phyloP scores from a whole-genome alignment of 1,140 invertebrate species.

The Drosophila setifemur region DNA sequence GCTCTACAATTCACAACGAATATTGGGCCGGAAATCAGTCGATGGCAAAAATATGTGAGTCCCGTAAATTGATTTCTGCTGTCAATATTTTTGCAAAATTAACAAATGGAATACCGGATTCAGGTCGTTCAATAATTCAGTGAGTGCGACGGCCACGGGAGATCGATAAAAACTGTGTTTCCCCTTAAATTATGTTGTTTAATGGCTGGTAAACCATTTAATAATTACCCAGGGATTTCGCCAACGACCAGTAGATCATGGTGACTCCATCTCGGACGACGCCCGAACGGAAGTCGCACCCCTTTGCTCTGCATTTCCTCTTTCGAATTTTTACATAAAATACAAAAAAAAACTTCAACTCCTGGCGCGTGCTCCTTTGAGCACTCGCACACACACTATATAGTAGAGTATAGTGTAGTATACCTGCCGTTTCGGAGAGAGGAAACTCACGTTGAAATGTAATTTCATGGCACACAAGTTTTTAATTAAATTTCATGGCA shows the following conservation, averaged over 20 bases:
- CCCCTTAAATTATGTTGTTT: constrained; percentile 39
- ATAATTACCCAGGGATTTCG: constrained; percentile 23
- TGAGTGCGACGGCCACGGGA: background rate
- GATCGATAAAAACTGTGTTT: constrained; percentile 36
- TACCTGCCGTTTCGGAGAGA: constrained; percentile 23
- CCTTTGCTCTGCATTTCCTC: constrained; percentile 20
- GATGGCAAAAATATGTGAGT: constrained; percentile 8
- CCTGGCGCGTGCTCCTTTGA: constrained; percentile 50
- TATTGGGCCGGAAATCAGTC: background rate
- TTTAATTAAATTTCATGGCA: constrained; percentile 81
- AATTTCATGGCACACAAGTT: constrained; percentile 81
- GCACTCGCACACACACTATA: constrained; percentile 23
- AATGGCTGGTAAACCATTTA: constrained; percentile 33
- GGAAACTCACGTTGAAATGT: constrained; percentile 74
- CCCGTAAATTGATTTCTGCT: constrained; percentile 33
- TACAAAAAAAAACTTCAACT: too few species aligned
- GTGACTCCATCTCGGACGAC: constrained; percentile 46
- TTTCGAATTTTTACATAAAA: constrained; percentile 53
- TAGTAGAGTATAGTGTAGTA: too few species aligned
- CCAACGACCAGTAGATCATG: constrained; percentile 13
- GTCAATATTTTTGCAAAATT: constrained; percentile 27
- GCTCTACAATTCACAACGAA: background rate
- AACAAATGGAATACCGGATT: constrained; percentile 18
- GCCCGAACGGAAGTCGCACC: constrained; percentile 38
- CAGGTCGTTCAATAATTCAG: constrained; percentile 30